Base-by-base conservation (phyloP, 2,888 invertebrate genomes). In the Automeris io region DNA sequence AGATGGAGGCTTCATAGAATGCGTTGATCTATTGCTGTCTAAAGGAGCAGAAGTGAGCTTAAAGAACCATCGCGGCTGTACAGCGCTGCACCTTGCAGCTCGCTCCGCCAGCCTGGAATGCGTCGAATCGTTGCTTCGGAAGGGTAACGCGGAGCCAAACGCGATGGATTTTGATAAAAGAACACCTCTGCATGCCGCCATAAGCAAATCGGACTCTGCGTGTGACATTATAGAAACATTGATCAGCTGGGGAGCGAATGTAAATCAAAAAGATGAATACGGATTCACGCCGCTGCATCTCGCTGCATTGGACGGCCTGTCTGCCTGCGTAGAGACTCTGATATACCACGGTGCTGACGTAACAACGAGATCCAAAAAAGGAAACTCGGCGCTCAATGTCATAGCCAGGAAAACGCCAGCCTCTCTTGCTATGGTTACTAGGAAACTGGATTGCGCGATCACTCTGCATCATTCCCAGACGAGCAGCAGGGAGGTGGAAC, bases 331-430 rank as follows among this genome's bases (percentile, higher is more conserved):
- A 1, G 94, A 95, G 68, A 91, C 94, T 49, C 77, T 96, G 46
- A 92, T 96, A 44, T 92, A 91, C 61, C 92, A 93, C 65, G 95
- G 95, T 2, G 95, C 95, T 34, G 95, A 96, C 81, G 92, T 96
- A n/a, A 95, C 95, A 8, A 93, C 95, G 2, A 91, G 93, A 59
- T 95, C 95, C 35, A 94, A 93, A 70, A 95, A 94, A 59, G 95
- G 95, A 41, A 93, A 94, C 67, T 93, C 94, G 5, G 95, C 95
- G 18, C 81, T 96, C 42, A 94, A 95, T 54, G 93, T 95, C 46
- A 94, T 96, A 44, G 91, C 94, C 12, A 88, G 95, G 45, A 95
- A 95, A 82, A 95, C 95, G 2, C 95, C 95, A 7, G 93, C 94
- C 7, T 95, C 95, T 12, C 88, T 95, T 51, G 92, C 92, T 22